Conservation (phyloP, 2,113 vertebrate species). For the Cryptomyrus ogoouensis region DNA sequence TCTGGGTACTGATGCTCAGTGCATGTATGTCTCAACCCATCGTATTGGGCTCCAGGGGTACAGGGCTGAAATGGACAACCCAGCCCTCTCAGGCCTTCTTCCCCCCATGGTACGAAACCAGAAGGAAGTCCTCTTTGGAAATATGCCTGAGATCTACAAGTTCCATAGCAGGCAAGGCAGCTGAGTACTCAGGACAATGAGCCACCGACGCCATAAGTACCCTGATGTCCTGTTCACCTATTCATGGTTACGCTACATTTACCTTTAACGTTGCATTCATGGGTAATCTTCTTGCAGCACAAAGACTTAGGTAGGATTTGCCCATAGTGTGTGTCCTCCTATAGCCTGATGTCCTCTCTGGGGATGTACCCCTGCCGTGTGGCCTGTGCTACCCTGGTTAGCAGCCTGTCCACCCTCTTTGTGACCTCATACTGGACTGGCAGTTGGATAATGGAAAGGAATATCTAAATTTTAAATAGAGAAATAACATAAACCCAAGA, state of each 20-base stretch:
- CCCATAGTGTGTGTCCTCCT: background rate
- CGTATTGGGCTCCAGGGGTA: constrained; percentile 73
- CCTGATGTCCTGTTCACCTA: background rate
- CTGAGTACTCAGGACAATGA: constrained; percentile 18
- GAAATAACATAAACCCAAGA: background rate
- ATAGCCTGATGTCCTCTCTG: background rate
- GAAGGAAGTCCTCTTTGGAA: constrained; percentile 91
- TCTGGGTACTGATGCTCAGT: background rate
- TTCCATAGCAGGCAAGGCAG: constrained; percentile 83
- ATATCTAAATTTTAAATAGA: background rate
- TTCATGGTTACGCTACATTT: background rate
- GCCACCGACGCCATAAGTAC: background rate
- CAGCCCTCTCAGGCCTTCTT: constrained; percentile 72
- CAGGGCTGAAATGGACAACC: constrained; percentile 91
- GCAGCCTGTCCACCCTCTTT: background rate
- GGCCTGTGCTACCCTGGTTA: background rate
- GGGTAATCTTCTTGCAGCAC: background rate
- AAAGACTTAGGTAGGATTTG: background rate
- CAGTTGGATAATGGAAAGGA: background rate
- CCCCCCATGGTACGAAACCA: constrained; percentile 75
- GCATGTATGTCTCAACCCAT: background rate
- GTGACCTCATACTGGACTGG: background rate
- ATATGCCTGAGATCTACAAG: constrained; percentile 94
- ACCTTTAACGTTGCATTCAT: background rate
- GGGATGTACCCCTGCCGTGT: background rate